phyloP scores from a whole-genome alignment of 2,113 vertebrate species.

The Sylvilagus bachmani region DNA sequence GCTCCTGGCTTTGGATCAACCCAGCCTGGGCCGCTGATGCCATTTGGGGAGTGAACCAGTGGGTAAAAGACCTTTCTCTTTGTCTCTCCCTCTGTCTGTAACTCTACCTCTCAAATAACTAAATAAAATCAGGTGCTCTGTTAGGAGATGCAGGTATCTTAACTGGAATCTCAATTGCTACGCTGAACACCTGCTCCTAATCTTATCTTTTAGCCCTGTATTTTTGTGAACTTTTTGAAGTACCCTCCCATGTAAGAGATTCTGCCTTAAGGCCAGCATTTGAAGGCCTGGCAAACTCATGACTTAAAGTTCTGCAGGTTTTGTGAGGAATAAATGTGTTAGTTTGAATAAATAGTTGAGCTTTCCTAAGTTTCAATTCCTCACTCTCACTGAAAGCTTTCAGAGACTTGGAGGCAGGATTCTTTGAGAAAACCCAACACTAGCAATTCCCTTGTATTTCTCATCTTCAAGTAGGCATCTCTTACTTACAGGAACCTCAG shows the following conservation, averaged over 20 bases:
- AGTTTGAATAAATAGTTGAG: slow-evolving; percentile 18
- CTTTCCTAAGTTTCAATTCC: not conserved
- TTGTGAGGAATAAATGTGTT: not conserved
- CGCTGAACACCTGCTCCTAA: too few relatives aligned
- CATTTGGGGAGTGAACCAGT: too few relatives aligned
- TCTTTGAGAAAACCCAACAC: not conserved
- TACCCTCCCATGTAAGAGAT: not conserved
- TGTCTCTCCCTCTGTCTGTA: too few relatives aligned
- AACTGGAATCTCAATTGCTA: too few relatives aligned
- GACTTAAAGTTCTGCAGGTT: not conserved
- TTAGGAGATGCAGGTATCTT: too few relatives aligned
- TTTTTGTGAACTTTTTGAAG: too few relatives aligned
- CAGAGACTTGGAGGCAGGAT: not conserved
- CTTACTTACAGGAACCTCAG: not conserved
- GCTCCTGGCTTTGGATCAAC: too few relatives aligned
- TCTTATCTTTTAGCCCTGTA: too few relatives aligned
- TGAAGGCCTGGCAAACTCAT: not conserved
- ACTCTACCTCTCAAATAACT: too few relatives aligned
- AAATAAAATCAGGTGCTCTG: too few relatives aligned
- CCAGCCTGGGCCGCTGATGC: too few relatives aligned
- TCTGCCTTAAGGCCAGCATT: not conserved
- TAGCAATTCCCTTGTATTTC: not conserved
- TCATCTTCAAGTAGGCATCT: not conserved
- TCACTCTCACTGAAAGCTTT: not conserved
- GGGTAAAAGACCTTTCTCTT: too few relatives aligned